Evolutionary conservation across 2,888 invertebrate species (phyloP), one percentile per base, ranked within the genome.

Genomic region (Hemithea aestivaria): DNA sequence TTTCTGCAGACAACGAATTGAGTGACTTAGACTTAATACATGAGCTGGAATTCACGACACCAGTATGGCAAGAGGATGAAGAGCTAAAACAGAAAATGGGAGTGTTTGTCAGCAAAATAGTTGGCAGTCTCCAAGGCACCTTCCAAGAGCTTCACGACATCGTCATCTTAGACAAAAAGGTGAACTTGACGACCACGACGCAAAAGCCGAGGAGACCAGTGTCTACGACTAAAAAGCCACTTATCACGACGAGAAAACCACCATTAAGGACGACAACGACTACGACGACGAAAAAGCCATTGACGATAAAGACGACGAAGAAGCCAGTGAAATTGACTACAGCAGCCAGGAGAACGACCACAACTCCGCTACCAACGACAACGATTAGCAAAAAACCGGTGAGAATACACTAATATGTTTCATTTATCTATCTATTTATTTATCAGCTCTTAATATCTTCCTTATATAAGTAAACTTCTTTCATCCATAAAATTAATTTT

Each of bases 71-170:
- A 44, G 94, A 94, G 64, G 95, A 95, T 56, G 91, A 91, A 1
- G 91, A 91, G 37, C 70, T 95, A 1, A 92, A 93, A 52, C 91
- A 93, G 24, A 95, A 95, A 73, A 93, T 95, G 77, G 94, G 94
- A 59, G 83, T 92, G 0, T 92, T 96, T 52, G 96, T 96, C 0
- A 92, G 92, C 58, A 94, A 95, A 72, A 93, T 96, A 8, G 94
- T 95, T 6, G 91, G 93, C 47, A 94, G 94, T 10, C 78, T 96
- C 1, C 94, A 95, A 73, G 94, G 92, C 1, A 95, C 95, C 12
- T 95, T 95, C 70, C 91, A 94, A 56, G 93, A 93, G 32, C 70
- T 96, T 7, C 93, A 93, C 53, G 94, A 95, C 54, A 91, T 95
- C 43, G 92, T 96, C 0, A 87, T 88, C 20, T 56, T 87, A 25